Conservation (phyloP, 2,113 vertebrate genomes). For the Oxyura jamaicensis region DNA sequence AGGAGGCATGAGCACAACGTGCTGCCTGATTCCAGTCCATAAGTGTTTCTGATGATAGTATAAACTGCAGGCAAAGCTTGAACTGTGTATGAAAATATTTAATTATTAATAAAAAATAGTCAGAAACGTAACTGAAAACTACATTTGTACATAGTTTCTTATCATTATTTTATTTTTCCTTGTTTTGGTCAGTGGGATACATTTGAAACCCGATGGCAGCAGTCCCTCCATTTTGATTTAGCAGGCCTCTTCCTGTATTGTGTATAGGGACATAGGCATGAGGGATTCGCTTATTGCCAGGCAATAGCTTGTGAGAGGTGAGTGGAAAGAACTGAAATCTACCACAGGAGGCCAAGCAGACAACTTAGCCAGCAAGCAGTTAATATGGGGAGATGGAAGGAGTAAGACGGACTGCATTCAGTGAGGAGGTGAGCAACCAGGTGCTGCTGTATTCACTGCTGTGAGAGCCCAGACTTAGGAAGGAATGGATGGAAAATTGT, state of each 20-base stretch:
- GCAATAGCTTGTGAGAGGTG: neutral
- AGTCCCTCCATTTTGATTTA: neutral
- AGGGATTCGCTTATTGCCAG: neutral
- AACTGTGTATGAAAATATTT: constrained; percentile 16
- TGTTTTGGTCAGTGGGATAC: neutral
- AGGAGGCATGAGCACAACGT: neutral
- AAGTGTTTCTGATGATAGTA: neutral
- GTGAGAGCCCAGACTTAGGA: neutral
- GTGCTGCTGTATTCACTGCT: neutral
- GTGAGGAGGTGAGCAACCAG: neutral
- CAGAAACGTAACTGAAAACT: neutral
- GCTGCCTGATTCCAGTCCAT: neutral
- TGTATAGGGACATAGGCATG: neutral
- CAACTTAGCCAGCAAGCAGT: neutral
- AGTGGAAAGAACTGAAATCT: neutral
- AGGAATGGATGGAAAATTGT: neutral
- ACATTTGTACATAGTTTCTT: neutral
- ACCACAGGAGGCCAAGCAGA: neutral
- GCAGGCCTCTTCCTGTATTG: neutral
- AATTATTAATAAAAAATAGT: constrained; percentile 30
- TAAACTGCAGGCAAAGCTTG: neutral
- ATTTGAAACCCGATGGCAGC: neutral
- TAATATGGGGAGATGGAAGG: neutral
- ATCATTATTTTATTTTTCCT: neutral
- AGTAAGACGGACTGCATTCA: neutral